Percentiles rank a stretch among this genome's conserved stretches.
phyloP scores from a whole-genome alignment of 2,113 vertebrate species.

The Chaenogobius annularis region DNA sequence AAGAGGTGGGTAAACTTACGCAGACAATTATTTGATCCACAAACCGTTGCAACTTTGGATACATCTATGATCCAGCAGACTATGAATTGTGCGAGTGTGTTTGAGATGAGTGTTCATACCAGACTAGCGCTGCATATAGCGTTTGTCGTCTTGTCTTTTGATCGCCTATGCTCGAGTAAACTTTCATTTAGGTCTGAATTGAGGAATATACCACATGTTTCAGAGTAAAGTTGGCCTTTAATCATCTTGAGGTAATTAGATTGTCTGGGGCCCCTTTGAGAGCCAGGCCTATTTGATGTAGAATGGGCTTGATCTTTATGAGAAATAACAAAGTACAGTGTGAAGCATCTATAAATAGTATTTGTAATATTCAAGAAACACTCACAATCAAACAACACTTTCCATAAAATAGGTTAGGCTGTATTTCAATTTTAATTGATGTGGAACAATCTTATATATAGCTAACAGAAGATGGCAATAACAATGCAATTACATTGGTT shows the following conservation, averaged over 20 bases:
- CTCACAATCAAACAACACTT: background rate
- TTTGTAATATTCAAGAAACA: background rate
- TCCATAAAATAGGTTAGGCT: background rate
- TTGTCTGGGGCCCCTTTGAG: background rate
- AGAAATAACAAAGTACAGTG: background rate
- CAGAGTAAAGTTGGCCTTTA: constrained; percentile 10
- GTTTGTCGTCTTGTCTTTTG: background rate
- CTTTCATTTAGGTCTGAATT: background rate
- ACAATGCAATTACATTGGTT: constrained; percentile 20
- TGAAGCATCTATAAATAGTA: background rate
- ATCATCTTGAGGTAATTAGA: constrained; percentile 11
- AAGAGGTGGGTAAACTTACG: constrained; percentile 49
- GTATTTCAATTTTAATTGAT: background rate
- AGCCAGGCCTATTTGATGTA: constrained; percentile 7
- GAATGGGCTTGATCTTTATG: background rate
- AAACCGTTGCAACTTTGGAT: background rate
- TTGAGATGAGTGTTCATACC: background rate
- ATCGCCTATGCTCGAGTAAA: background rate
- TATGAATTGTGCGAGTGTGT: background rate
- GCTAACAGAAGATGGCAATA: background rate
- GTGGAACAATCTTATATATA: background rate
- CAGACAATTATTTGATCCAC: background rate
- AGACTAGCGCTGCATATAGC: background rate
- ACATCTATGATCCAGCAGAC: background rate
- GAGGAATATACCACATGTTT: constrained; percentile 1